Percentiles rank a stretch among this genome's conserved stretches.
These are phyloP conservation scores for Ciconia stormi DNA, from an alignment of 2,113 vertebrate genomes.

Conservation along the genomic window DNA sequence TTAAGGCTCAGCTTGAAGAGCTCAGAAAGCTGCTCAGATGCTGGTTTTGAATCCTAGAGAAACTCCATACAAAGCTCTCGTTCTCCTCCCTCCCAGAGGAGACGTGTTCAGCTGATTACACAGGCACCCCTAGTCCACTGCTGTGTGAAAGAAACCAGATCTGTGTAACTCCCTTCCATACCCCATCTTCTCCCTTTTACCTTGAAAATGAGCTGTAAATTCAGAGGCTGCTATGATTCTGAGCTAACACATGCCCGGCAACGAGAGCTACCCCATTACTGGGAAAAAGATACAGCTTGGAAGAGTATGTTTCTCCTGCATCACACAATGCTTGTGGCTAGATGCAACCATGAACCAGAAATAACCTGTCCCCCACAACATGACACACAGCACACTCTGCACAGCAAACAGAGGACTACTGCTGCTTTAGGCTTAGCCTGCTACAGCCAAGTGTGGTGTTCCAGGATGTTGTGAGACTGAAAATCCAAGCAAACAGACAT, in stretches of 20 bases:
- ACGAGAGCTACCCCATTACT: neutral
- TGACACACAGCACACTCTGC: neutral
- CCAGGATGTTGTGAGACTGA: neutral
- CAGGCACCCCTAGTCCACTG: neutral
- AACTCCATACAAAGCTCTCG: neutral
- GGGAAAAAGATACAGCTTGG: neutral
- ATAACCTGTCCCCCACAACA: neutral
- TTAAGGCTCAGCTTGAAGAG: neutral
- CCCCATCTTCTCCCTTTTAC: neutral
- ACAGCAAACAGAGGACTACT: neutral
- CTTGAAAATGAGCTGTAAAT: neutral
- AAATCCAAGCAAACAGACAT: neutral
- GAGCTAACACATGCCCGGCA: neutral
- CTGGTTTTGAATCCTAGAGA: neutral
- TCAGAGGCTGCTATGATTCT: neutral
- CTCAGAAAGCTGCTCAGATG: neutral
- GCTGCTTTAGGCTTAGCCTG: neutral
- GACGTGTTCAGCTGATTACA: neutral
- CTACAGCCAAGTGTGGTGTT: rapidly evolving
- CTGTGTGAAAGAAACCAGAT: neutral
- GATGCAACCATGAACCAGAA: neutral
- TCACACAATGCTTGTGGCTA: neutral
- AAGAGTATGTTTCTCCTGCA: neutral
- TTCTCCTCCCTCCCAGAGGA: neutral
- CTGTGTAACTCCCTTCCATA: neutral